Base-by-base conservation (phyloP, 2,113 vertebrate species). In the Bettongia penicillata region DNA sequence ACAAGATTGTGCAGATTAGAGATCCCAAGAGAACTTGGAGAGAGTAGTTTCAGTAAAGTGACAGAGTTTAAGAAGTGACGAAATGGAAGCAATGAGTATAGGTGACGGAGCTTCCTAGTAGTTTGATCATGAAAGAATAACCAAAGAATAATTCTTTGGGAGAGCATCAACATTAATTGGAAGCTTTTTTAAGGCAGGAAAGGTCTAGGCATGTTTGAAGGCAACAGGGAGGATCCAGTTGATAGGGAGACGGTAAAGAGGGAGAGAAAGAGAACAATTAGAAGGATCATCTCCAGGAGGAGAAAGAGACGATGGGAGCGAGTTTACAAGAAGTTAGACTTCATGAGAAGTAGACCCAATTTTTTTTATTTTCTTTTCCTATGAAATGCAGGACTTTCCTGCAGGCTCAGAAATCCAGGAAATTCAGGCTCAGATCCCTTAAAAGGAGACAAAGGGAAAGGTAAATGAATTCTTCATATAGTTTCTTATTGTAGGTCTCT, bases 311-410 rank as follows among this genome's bases (percentile, higher is more conserved):
- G 68, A 43, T 43, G 68, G 16, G n/a, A 77, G n/a, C 12, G 8
- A 77, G 16, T 16, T 16, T 77, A 43, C 5, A 43, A n/a, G 68
- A 77, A 77, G 31, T 94, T 90, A 3, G 96, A 84, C 10, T 90
- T 94, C 55, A 96, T 95, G 93, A 28, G 31, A 96, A 68, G 93
- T 2, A 1, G 22, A 12, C 28, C 8, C 55, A 49, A 50, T 49
- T 52, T 95, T 95, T 95, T 89, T 95, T 52, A 90, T 95, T 95
- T 92, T 52, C 51, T 49, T 28, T 37, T 94, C 53, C 57, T 52
- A 95, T 90, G 47, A 61, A 92, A 91, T 84, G 26, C 22, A 95
- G 51, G 48, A 52, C 57, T 90, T 95, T 95, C 53, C 50, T 94
- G 16, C 91, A n/a, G 37, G 89, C 43, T 48, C 53, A 31, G 6